Percentiles rank a stretch among this genome's conserved stretches.
Evolutionary conservation across 2,797 vertebrate genomes (phyloP).

Genomic region (Argyrosomus regius): DNA sequence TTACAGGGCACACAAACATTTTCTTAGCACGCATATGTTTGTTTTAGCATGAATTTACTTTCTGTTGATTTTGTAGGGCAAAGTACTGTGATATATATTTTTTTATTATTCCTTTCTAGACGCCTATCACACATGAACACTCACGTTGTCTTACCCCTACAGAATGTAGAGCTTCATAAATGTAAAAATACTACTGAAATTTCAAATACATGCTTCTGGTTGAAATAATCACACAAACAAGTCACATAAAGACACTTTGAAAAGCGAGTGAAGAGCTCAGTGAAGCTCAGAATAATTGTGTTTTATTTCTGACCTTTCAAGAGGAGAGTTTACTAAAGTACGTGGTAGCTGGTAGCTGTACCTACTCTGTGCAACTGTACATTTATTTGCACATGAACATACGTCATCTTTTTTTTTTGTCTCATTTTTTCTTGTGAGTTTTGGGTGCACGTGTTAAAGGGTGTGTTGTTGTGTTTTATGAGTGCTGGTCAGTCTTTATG

Average conservation of each 20-base stretch:
- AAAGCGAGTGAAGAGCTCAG: background rate
- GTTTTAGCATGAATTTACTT: background rate
- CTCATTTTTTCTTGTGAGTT: background rate
- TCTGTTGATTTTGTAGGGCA: background rate
- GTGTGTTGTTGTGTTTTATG: constrained; percentile 20
- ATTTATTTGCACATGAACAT: too few relatives aligned
- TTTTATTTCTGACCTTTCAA: background rate
- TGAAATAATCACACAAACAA: background rate
- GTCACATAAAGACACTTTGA: background rate
- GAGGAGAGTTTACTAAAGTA: background rate
- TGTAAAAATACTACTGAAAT: background rate
- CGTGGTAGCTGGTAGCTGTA: background rate
- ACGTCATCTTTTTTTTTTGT: background rate
- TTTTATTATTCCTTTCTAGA: background rate
- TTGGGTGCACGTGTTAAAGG: background rate
- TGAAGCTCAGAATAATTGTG: background rate
- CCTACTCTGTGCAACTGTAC: background rate
- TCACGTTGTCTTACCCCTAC: background rate
- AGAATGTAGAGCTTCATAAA: background rate
- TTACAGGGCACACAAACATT: too few relatives aligned
- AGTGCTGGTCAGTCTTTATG: background rate
- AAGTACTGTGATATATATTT: background rate
- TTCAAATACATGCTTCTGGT: background rate
- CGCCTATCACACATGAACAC: background rate
- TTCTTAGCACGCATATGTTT: background rate